Evolutionary conservation across 2,113 vertebrate genomes (phyloP).

Genomic region (Sminthopsis crassicaudata): DNA sequence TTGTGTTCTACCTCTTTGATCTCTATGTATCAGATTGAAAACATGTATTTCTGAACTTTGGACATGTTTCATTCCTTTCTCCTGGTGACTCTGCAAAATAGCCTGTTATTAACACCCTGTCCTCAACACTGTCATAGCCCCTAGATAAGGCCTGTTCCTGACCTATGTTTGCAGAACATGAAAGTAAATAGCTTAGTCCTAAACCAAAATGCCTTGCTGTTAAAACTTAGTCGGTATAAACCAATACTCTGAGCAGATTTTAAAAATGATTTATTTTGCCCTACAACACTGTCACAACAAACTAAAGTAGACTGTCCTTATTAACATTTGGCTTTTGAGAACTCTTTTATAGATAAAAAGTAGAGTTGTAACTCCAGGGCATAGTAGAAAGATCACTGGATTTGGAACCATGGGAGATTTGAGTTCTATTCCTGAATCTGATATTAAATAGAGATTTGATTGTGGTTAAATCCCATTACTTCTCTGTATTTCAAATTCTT

Average conservation of each 20-base stretch:
- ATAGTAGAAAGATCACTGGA: background rate
- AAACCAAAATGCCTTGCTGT: background rate
- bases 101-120: background rate
- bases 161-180: background rate
- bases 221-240: background rate
- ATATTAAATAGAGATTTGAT: background rate
- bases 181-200: background rate
- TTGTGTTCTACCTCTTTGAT: background rate
- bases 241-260: background rate
- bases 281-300: background rate
- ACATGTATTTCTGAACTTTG: background rate
- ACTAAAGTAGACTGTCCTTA: background rate
- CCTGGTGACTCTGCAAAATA: background rate
- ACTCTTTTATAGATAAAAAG: background rate
- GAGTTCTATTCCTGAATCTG: background rate
- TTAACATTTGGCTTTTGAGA: background rate
- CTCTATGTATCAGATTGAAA: background rate
- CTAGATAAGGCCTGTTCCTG: background rate
- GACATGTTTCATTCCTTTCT: background rate
- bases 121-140: background rate
- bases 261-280: background rate
- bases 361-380: background rate
- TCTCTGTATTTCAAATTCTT: background rate
- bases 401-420: background rate
- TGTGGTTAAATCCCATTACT: background rate